Evolutionary conservation across 2,888 invertebrate species (phyloP), one percentile per base, ranked within the genome.

Genomic region (Drosophila mayaguana): DNA sequence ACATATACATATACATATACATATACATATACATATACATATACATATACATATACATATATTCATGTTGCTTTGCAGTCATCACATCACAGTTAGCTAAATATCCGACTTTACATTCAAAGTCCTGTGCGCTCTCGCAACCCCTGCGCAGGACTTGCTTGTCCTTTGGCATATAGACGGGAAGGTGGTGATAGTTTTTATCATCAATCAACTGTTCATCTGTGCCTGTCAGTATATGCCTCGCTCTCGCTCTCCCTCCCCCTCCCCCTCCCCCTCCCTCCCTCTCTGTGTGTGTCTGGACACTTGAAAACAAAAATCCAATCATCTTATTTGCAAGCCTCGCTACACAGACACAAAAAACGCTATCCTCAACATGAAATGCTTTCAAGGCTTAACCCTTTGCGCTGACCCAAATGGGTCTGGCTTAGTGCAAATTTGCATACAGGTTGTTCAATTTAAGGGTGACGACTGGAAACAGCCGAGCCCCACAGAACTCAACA

Each of bases 201-300:
- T 74, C 73, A 81, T 81, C 71, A 78, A 72, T 78, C 81, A 74
- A 71, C 65, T 60, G 40, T 62, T 56, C 38, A 55, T 57, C 38
- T 38, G 9, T 48, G 18, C 54, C 9, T 20, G 12, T 46, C 14
- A 34, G 22, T 46, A 9, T 36, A 7, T 56, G 18, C 11, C 48
- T 50, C 34, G 25, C n/a, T 32, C 32, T n/a, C 38, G 2, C 6
- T 2, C 16, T 8, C 16, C 8, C 12, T 14, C 14, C 4, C 5
- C 5, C 4, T 34, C 11, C 8, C 32, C 8, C 7, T 32, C 3
- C 42, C 40, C 36, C 18, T 42, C 28, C 25, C 14, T 45, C 22
- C n/a, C 34, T 51, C n/a, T 63, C n/a, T 25, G 2, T 50, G 34
- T 34, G 34, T 50, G 38, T 43, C 42, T 45, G 16, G 7, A 40